Conservation (phyloP, 1,140 invertebrate genomes). For the Trigoniulus corallinus region DNA sequence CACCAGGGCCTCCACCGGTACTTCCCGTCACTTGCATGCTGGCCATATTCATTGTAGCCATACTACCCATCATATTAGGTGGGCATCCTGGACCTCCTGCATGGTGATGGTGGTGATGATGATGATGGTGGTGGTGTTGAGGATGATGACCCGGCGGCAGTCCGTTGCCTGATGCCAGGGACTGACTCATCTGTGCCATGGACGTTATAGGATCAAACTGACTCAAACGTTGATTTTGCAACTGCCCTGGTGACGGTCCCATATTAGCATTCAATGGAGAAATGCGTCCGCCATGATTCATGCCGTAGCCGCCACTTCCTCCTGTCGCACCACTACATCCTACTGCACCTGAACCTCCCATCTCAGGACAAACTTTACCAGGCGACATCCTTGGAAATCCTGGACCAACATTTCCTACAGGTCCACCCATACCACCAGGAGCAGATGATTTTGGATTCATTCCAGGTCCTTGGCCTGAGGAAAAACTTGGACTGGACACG, state of each 20-base stretch:
- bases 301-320: constrained; percentile 2
- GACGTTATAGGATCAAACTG: constrained; percentile 85
- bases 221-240: constrained; percentile 17
- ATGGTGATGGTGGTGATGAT: constrained; percentile 19
- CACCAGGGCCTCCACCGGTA: constrained; percentile 31
- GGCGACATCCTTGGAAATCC: constrained; percentile 10
- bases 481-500: constrained; percentile 2
- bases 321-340: too few species aligned
- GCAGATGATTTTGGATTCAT: constrained; percentile 5
- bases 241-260: constrained; percentile 11
- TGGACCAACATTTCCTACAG: too few species aligned
- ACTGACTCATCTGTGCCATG: constrained; percentile 83
- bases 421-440: neutral
- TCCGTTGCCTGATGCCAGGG: constrained; percentile 45
- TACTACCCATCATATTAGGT: constrained; percentile 13
- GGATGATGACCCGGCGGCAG: constrained; percentile 1
- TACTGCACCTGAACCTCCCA: constrained; percentile 7
- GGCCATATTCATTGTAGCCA: constrained; percentile 26
- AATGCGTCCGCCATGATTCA: neutral
- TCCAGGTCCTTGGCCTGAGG: constrained; percentile 10
- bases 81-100: too few species aligned
- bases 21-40: constrained; percentile 31
- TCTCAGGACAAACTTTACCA: constrained; percentile 14
- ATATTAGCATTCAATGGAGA: constrained; percentile 5
- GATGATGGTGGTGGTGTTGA: constrained; percentile 20